Percentiles rank a stretch among this genome's conserved stretches.
Evolutionary conservation across 2,888 invertebrate species (phyloP).

Genomic region (Alloplasta piceator): DNA sequence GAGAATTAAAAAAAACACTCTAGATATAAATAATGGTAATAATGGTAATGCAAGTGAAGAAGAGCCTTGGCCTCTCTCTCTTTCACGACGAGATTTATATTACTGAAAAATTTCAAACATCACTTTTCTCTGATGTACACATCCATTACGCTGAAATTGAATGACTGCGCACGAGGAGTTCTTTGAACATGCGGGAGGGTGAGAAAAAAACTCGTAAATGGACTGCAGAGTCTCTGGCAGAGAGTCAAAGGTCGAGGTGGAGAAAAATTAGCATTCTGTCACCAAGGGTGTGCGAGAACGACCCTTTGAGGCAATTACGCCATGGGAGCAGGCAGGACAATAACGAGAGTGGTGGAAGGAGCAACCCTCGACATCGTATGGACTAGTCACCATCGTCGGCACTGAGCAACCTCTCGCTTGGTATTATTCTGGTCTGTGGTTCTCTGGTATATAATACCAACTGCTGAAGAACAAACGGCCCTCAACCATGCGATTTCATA

Average conservation of each 20-base stretch:
- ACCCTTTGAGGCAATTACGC: slow-evolving; percentile 77
- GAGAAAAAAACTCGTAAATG: slow-evolving; percentile 33
- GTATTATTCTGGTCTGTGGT: slow-evolving; percentile 32
- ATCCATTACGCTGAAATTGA: slow-evolving; percentile 46
- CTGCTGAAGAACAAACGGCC: too few relatives aligned
- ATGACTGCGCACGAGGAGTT: slow-evolving; percentile 45
- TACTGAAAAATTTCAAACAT: slow-evolving; percentile 45
- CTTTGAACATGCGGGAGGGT: slow-evolving; percentile 44
- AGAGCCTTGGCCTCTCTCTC: slow-evolving; percentile 17
- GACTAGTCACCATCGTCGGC: too few relatives aligned
- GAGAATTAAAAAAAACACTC: slow-evolving; percentile 41
- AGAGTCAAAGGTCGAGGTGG: slow-evolving; percentile 31
- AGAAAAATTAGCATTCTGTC: slow-evolving; percentile 58
- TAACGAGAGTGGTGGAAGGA: slow-evolving; percentile 12
- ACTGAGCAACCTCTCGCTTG: background rate
- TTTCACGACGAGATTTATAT: slow-evolving; percentile 18
- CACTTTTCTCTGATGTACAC: slow-evolving; percentile 23
- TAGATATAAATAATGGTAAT: slow-evolving; percentile 60
- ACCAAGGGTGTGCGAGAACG: slow-evolving; percentile 42
- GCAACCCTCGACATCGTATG: slow-evolving; percentile 14
- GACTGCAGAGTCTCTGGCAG: slow-evolving; percentile 9
- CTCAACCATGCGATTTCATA: too few relatives aligned
- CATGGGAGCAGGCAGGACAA: slow-evolving; percentile 53
- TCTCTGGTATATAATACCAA: slow-evolving; percentile 42
- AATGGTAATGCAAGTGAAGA: slow-evolving; percentile 58